phyloP scores from a whole-genome alignment of 2,888 invertebrate species.

The Sesia bembeciformis region DNA sequence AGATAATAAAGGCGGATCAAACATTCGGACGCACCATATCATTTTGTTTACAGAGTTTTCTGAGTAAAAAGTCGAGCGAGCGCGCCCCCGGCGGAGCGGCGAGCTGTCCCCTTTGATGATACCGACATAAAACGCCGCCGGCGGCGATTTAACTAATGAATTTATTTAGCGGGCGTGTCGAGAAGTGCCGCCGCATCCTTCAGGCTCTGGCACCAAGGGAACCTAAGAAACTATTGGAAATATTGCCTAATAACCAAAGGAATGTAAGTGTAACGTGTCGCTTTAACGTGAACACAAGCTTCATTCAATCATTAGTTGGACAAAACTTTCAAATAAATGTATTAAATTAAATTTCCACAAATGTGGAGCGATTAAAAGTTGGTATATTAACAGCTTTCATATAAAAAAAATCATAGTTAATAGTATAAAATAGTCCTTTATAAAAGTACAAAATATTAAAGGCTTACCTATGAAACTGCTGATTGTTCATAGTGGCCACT shows the following conservation, averaged over 20 bases:
- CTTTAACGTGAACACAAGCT: no score
- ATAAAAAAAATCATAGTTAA: no score
- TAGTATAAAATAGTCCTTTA: no score
- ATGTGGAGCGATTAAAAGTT: no score
- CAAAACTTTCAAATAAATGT: no score
- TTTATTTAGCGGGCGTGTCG: slow-evolving; percentile 71
- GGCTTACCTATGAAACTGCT: no score
- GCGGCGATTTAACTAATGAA: slow-evolving; percentile 76
- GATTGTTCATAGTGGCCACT: no score
- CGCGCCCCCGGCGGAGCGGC: slow-evolving; percentile 61
- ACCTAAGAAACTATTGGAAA: neutral
- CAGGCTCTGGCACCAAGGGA: neutral
- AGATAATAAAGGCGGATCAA: slow-evolving; percentile 72
- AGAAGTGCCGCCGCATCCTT: slow-evolving; percentile 14
- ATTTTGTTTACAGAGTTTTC: slow-evolving; percentile 74
- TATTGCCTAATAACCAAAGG: neutral
- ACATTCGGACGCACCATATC: slow-evolving; percentile 69
- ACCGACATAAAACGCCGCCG: slow-evolving; percentile 74
- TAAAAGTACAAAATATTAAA: no score
- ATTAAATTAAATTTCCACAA: no score
- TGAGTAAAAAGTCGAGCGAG: slow-evolving; percentile 67
- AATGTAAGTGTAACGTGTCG: no score
- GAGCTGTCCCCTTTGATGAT: slow-evolving; percentile 60
- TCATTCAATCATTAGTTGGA: no score
- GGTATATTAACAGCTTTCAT: no score